phyloP scores from a whole-genome alignment of 2,113 vertebrate species.

The Elaphurus davidianus region DNA sequence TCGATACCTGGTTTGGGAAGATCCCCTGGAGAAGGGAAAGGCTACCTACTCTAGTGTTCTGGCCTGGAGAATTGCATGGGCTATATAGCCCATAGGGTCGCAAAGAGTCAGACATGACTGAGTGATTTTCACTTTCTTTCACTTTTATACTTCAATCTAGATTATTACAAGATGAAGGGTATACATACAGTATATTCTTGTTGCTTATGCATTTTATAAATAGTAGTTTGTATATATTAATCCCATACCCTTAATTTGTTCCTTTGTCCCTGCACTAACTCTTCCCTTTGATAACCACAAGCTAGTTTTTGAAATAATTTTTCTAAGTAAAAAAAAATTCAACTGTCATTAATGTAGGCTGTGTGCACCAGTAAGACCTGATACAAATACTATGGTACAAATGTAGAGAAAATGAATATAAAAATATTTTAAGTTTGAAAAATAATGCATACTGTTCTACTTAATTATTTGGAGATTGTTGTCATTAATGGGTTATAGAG shows the following conservation, averaged over 20 bases:
- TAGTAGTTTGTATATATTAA: not conserved
- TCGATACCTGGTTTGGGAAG: not conserved
- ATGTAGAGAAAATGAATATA: not conserved
- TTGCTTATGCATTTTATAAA: not conserved
- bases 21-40: not conserved
- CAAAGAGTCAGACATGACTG: not conserved
- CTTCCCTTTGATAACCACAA: not conserved
- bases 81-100: not conserved
- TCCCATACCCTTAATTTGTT: not conserved
- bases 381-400: not conserved
- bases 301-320: not conserved
- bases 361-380: not conserved
- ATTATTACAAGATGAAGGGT: not conserved
- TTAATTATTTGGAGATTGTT: not conserved
- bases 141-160: not conserved
- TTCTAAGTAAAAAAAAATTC: not conserved
- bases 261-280: not conserved
- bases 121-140: not conserved
- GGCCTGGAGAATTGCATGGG: not conserved
- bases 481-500: not conserved
- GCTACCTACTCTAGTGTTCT: not conserved
- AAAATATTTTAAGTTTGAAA: constrained; percentile 10
- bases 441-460: not conserved
- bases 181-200: not conserved
- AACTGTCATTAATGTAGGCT: not conserved